Percentiles rank a stretch among this genome's conserved stretches.
Conservation (phyloP, 2,797 vertebrate species). For the Rhynchonycteris naso region DNA sequence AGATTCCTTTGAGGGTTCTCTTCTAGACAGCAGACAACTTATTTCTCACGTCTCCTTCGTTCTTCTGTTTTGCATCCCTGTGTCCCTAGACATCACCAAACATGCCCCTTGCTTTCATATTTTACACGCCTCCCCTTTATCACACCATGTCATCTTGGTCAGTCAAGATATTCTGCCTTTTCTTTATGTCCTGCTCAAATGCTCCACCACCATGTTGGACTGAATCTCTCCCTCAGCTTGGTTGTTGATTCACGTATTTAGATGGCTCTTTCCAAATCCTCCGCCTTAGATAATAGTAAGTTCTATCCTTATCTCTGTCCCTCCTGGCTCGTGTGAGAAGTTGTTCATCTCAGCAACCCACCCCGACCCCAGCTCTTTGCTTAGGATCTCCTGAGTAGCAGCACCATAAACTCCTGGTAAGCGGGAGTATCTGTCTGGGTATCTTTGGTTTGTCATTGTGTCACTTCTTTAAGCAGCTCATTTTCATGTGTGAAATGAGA, state of each 20-base stretch:
- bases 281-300: not conserved
- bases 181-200: not conserved
- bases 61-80: not conserved
- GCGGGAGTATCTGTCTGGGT: rapidly evolving
- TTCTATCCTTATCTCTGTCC: not conserved
- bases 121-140: not conserved
- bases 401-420: not conserved
- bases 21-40: no score
- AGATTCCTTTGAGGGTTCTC: not conserved
- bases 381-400: not conserved
- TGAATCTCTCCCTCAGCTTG: not conserved
- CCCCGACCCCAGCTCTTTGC: not conserved
- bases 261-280: not conserved
- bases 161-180: not conserved
- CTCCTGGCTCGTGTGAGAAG: not conserved
- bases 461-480: not conserved
- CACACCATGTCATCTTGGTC: not conserved
- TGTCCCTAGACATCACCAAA: not conserved
- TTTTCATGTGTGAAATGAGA: not conserved
- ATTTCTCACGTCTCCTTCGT: not conserved
- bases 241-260: not conserved
- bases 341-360: not conserved
- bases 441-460: not conserved
- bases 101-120: not conserved
- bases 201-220: no score